Evolutionary conservation across 2,113 vertebrate species (phyloP).

Genomic region (Lates calcarifer): DNA sequence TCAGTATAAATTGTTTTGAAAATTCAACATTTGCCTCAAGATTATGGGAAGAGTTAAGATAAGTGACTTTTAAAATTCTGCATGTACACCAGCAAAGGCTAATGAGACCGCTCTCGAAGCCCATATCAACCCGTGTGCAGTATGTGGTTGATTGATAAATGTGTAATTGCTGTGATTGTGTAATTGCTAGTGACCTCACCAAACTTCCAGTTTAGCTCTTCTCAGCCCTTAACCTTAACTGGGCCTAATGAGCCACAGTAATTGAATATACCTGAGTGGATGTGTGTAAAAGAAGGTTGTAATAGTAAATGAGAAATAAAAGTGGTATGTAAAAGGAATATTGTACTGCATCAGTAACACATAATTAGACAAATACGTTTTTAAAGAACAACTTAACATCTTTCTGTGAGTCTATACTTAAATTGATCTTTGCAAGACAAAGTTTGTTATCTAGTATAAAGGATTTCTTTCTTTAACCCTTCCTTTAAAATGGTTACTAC

Average conservation of each 20-base stretch:
- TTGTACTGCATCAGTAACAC: not conserved
- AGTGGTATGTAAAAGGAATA: not conserved
- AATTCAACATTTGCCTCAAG: not conserved
- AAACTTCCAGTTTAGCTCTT: not conserved
- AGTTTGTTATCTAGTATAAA: not conserved
- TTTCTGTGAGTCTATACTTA: too few relatives aligned
- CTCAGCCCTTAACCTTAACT: conserved; percentile 1
- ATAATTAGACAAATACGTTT: not conserved
- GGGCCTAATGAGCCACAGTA: not conserved
- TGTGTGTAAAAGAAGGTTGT: not conserved
- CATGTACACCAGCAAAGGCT: not conserved
- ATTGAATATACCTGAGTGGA: not conserved
- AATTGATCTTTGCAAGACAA: not conserved
- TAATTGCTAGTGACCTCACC: not conserved
- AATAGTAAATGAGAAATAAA: not conserved
- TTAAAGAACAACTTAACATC: too few relatives aligned
- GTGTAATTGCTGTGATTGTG: not conserved
- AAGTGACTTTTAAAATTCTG: not conserved
- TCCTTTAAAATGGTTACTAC: not conserved
- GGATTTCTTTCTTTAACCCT: not conserved
- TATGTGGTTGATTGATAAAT: not conserved
- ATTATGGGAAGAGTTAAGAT: not conserved
- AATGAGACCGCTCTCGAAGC: not conserved
- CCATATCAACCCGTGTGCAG: not conserved
- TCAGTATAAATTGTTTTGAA: not conserved